Conservation (phyloP, 2,113 vertebrate species). For the Lophura nycthemera region DNA sequence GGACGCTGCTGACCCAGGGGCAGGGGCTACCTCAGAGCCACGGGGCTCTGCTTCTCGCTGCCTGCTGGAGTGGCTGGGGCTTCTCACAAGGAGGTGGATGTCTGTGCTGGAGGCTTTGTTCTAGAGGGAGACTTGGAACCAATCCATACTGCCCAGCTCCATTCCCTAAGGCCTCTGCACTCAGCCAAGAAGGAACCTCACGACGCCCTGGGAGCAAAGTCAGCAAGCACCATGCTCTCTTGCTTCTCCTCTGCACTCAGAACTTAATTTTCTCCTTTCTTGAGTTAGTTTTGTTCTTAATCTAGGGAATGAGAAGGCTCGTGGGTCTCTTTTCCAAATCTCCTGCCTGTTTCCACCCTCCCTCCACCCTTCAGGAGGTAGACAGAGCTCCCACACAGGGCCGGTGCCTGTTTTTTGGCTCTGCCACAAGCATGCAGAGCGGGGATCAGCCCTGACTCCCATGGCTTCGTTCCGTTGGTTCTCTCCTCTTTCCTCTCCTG, state of each 20-base stretch:
- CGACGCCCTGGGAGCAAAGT: not conserved
- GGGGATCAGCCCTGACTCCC: not conserved
- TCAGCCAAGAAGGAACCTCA: not conserved
- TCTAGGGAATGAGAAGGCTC: not conserved
- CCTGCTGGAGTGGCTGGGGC: not conserved
- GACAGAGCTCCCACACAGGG: not conserved
- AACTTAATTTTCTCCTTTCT: constrained; percentile 1
- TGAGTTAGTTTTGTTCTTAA: constrained; percentile 27
- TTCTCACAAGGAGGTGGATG: fast-evolving
- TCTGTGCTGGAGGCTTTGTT: not conserved
- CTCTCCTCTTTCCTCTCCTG: not conserved
- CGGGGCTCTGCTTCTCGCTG: not conserved
- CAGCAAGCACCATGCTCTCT: not conserved
- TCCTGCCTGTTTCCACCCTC: not conserved
- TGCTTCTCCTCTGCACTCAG: constrained; percentile 1
- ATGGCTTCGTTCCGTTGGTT: not conserved
- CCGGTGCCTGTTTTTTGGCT: not conserved
- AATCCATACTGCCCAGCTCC: not conserved
- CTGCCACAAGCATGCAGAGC: not conserved
- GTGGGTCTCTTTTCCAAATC: not conserved
- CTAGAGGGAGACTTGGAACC: not conserved
- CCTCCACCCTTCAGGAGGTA: not conserved
- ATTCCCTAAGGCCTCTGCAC: not conserved
- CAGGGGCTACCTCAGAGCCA: constrained; percentile 3
- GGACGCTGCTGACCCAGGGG: not conserved